Conservation (phyloP, 2,888 invertebrate species). For the Drosophila subquinaria region DNA sequence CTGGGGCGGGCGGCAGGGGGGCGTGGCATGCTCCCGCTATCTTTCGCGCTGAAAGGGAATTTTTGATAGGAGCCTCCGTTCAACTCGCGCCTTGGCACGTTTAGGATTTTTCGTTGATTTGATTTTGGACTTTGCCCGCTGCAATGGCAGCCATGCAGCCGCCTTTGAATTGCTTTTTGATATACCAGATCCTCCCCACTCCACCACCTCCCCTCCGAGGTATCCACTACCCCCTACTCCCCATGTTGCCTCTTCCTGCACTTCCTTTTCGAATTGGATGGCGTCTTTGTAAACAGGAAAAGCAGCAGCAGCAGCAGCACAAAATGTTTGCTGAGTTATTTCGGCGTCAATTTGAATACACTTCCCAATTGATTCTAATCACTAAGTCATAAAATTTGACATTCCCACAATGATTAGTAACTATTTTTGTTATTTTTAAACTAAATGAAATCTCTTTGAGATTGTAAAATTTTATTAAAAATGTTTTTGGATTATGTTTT, state of each 20-base stretch:
- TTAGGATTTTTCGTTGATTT: constrained; percentile 78
- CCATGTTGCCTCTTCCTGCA: background rate
- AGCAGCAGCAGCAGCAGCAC: constrained; percentile 31
- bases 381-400: background rate
- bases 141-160: constrained; percentile 54
- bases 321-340: constrained; percentile 41
- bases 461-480: background rate
- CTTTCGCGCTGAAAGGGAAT: constrained; percentile 66
- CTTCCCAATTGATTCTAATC: background rate
- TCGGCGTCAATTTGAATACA: constrained; percentile 45
- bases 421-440: background rate
- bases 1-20: background rate
- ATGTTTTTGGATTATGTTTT: no score
- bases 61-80: constrained; percentile 60
- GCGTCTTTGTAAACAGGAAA: constrained; percentile 58
- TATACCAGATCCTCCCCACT: constrained; percentile 14
- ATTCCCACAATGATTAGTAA: background rate
- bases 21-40: constrained; percentile 35
- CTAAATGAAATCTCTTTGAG: background rate
- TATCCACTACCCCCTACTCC: background rate
- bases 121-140: constrained; percentile 72
- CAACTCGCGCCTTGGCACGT: constrained; percentile 64
- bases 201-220: background rate
- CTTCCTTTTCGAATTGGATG: constrained; percentile 29
- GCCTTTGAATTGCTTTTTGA: constrained; percentile 62